Conservation (phyloP, 2,888 invertebrate species). For the Hyalella azteca region DNA sequence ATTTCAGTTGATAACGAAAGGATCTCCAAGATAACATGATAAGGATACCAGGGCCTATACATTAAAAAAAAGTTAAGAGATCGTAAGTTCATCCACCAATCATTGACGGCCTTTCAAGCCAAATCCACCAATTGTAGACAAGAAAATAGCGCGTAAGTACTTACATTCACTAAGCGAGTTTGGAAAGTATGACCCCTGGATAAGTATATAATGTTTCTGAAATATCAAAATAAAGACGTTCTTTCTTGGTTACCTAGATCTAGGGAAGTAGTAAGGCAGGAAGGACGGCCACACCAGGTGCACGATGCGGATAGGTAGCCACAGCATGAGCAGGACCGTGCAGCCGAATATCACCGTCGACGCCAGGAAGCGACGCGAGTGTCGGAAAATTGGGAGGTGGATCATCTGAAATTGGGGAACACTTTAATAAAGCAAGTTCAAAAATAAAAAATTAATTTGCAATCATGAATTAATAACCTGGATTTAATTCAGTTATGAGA, state of each 20-base stretch:
- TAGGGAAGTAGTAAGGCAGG: conserved; percentile 90
- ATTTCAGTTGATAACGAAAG: too few relatives aligned
- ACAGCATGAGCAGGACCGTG: conserved; percentile 92
- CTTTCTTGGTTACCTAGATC: conserved; percentile 65
- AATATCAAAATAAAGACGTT: conserved; percentile 38
- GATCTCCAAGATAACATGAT: neutral
- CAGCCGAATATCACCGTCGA: conserved; percentile 96
- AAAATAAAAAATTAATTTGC: too few relatives aligned
- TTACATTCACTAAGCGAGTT: too few relatives aligned
- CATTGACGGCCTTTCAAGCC: too few relatives aligned
- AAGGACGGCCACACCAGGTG: conserved; percentile 82
- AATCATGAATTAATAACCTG: too few relatives aligned
- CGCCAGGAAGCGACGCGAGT: conserved; percentile 86
- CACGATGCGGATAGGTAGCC: conserved; percentile 89
- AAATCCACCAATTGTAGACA: too few relatives aligned
- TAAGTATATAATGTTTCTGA: neutral
- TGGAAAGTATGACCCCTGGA: too few relatives aligned
- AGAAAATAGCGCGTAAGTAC: too few relatives aligned
- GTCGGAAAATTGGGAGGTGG: conserved; percentile 89
- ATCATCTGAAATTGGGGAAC: conserved; percentile 92
- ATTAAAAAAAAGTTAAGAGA: too few relatives aligned
- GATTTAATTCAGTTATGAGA: too few relatives aligned
- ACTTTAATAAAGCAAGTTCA: too few relatives aligned
- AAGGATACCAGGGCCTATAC: neutral
- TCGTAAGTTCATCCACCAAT: too few relatives aligned